Conservation (phyloP, 2,888 invertebrate genomes). For the Nomada fucata region DNA sequence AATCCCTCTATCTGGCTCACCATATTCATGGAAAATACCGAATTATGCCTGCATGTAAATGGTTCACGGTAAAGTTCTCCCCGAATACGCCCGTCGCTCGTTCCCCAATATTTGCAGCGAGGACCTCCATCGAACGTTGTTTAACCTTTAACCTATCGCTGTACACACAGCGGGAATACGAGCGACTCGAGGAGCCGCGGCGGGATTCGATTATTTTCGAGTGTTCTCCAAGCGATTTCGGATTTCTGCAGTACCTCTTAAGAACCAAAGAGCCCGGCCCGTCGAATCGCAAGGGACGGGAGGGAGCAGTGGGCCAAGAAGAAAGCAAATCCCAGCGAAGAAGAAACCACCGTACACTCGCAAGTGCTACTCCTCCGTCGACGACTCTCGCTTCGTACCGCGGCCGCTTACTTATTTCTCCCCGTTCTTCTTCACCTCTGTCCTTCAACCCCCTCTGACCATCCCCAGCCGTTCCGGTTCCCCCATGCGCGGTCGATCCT, state of each 20-base stretch:
- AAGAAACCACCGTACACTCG: slow-evolving; percentile 5
- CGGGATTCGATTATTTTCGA: slow-evolving; percentile 71
- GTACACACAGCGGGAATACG: slow-evolving; percentile 6
- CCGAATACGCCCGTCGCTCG: background rate
- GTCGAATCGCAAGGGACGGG: slow-evolving; percentile 9
- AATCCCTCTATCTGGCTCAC: too few species aligned
- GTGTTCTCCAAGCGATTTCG: slow-evolving; percentile 68
- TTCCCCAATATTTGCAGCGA: background rate
- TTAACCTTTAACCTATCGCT: slow-evolving; percentile 3
- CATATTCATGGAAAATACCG: too few species aligned
- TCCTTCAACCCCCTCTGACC: background rate
- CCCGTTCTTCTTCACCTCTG: slow-evolving; percentile 13
- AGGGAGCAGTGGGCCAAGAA: slow-evolving; percentile 29
- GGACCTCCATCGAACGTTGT: slow-evolving; percentile 16
- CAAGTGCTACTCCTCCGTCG: slow-evolving; percentile 18
- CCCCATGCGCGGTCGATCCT: slow-evolving; percentile 61
- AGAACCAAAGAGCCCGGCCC: slow-evolving; percentile 36
- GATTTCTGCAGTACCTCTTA: slow-evolving; percentile 58
- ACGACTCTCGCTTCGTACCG: slow-evolving; percentile 35
- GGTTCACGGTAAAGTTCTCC: slow-evolving; percentile 2
- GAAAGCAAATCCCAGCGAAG: slow-evolving; percentile 64
- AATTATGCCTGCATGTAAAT: too few species aligned
- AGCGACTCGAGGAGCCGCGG: slow-evolving; percentile 25
- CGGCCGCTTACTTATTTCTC: slow-evolving; percentile 62
- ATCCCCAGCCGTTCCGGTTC: slow-evolving; percentile 47